Percentiles rank a stretch among this genome's conserved stretches.
Evolutionary conservation across 2,113 vertebrate species (phyloP).

Genomic region (Apistogramma diplotaenia): DNA sequence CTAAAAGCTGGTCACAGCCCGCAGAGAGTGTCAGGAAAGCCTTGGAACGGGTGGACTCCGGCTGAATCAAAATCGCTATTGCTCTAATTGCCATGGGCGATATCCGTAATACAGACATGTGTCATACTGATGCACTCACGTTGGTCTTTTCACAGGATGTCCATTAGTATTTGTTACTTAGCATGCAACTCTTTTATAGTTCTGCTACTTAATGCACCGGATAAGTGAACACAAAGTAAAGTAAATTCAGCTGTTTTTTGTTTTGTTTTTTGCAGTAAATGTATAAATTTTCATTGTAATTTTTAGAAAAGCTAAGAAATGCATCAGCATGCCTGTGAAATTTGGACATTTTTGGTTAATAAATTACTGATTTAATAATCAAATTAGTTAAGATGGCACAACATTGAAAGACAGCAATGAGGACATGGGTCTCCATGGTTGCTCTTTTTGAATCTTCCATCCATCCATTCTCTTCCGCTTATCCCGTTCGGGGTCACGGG

Average conservation of each 20-base stretch:
- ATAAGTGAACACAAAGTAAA: background rate
- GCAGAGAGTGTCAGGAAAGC: slow-evolving; percentile 44
- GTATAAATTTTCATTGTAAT: background rate
- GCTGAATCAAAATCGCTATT: slow-evolving; percentile 24
- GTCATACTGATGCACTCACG: background rate
- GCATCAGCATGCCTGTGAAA: background rate
- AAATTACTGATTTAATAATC: background rate
- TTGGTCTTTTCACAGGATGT: background rate
- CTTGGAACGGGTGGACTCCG: slow-evolving; percentile 8
- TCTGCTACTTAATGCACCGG: background rate
- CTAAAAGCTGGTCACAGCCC: slow-evolving; percentile 46
- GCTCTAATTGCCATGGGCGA: background rate
- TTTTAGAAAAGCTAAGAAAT: background rate
- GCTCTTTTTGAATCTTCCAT: background rate
- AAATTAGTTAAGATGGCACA: background rate
- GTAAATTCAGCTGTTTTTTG: too few relatives aligned
- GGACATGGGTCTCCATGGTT: background rate
- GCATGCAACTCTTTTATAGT: background rate
- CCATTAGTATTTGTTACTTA: background rate
- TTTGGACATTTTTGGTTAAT: background rate
- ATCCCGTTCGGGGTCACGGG: too few relatives aligned
- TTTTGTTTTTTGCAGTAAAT: background rate
- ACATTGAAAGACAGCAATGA: background rate
- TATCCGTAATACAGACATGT: background rate
- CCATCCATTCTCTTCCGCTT: too few relatives aligned